phyloP scores from a whole-genome alignment of 2,797 vertebrate species.

The Champsocephalus gunnari region DNA sequence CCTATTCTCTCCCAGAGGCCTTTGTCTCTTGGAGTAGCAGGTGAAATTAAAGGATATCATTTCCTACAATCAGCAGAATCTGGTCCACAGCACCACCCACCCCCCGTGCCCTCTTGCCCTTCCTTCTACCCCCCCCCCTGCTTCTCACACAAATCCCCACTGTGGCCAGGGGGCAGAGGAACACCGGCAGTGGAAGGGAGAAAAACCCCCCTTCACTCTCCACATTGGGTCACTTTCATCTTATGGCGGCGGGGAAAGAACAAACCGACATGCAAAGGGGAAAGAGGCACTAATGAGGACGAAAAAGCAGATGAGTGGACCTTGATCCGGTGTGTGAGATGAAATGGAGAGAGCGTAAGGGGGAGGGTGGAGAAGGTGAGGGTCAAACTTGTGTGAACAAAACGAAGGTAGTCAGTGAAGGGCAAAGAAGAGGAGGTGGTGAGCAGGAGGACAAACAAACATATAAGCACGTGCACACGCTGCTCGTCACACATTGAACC shows the following conservation, averaged over 20 bases:
- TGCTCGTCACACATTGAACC: slow-evolving; percentile 66
- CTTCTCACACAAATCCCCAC: slow-evolving; percentile 53
- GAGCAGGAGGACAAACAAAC: slow-evolving; percentile 49
- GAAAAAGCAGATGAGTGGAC: slow-evolving; percentile 53
- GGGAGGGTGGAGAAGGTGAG: slow-evolving; percentile 39
- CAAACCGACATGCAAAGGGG: slow-evolving; percentile 50
- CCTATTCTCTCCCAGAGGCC: slow-evolving; percentile 69
- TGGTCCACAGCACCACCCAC: slow-evolving; percentile 45
- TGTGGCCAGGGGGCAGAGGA: slow-evolving; percentile 67
- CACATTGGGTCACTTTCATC: slow-evolving; percentile 73
- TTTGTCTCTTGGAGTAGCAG: slow-evolving; percentile 78
- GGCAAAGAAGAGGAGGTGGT: slow-evolving; percentile 35
- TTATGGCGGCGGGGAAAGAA: slow-evolving; percentile 56
- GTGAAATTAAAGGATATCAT: slow-evolving; percentile 80
- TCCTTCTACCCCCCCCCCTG: slow-evolving; percentile 17
- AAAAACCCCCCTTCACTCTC: slow-evolving; percentile 53
- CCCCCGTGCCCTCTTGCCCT: slow-evolving; percentile 28
- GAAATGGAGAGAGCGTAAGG: slow-evolving; percentile 38
- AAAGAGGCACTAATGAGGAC: slow-evolving; percentile 67
- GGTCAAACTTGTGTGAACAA: slow-evolving; percentile 16
- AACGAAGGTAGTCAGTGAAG: slow-evolving; percentile 33
- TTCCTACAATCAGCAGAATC: slow-evolving; percentile 81
- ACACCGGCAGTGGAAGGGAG: slow-evolving; percentile 63
- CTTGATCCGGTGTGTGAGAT: slow-evolving; percentile 38
- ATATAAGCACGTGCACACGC: slow-evolving; percentile 18